These are phyloP conservation scores for Bombyx huttoni DNA, from an alignment of 2,888 invertebrate genomes.

Conservation along the genomic window DNA sequence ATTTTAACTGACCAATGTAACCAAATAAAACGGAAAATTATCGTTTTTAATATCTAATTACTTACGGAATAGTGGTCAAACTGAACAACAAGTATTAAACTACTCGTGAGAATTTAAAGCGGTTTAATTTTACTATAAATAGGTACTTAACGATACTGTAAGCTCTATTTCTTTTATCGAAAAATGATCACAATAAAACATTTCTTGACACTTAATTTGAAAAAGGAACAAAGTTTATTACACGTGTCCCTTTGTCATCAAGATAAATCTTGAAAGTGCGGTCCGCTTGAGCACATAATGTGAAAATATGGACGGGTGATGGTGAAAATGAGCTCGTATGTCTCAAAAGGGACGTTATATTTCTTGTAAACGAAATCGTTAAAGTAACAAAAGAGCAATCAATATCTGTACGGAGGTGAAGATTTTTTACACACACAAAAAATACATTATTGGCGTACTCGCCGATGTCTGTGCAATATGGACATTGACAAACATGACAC, in stretches of 20 bases:
- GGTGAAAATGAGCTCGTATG: constrained; percentile 41
- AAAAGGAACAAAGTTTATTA: constrained; percentile 5
- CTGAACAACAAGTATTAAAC: too few relatives aligned
- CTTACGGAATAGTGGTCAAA: too few relatives aligned
- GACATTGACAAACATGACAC: too few relatives aligned
- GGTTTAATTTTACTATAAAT: neutral
- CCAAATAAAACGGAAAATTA: too few relatives aligned
- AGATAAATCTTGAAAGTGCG: constrained; percentile 50
- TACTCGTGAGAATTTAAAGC: neutral
- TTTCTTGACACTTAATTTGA: neutral
- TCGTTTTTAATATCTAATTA: too few relatives aligned
- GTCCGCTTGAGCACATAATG: constrained; percentile 39
- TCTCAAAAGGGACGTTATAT: constrained; percentile 29
- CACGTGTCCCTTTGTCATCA: constrained; percentile 28
- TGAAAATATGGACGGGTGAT: constrained; percentile 41
- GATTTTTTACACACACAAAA: too few relatives aligned
- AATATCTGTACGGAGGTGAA: too few relatives aligned
- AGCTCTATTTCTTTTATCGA: neutral
- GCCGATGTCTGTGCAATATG: too few relatives aligned
- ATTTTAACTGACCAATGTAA: too few relatives aligned
- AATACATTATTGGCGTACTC: too few relatives aligned
- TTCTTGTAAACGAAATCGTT: constrained; percentile 24
- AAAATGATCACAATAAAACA: neutral
- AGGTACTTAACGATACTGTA: neutral
- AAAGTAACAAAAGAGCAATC: neutral